A percentile compares a stretch with the other conserved stretches of the same genome.
These are phyloP conservation scores for Lutraria lutraria DNA, from an alignment of 2,888 invertebrate species.

Conservation along the genomic window DNA sequence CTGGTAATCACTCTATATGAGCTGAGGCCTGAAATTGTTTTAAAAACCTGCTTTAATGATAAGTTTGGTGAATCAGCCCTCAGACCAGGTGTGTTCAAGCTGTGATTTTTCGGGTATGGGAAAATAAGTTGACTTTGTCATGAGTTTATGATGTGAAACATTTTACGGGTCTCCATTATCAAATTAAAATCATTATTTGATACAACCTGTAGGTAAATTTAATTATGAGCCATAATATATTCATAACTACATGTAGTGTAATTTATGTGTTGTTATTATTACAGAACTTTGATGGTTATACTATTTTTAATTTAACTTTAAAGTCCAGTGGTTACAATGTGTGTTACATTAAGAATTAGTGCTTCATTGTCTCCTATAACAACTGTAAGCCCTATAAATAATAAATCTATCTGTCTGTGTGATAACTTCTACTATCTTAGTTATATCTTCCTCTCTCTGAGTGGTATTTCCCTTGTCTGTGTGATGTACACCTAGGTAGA, in stretches of 20 bases:
- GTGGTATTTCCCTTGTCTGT: too few relatives aligned
- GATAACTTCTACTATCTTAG: too few relatives aligned
- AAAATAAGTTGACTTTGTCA: neutral
- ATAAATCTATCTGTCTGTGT: too few relatives aligned
- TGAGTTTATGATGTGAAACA: neutral
- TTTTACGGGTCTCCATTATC: neutral
- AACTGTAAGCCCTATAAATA: too few relatives aligned
- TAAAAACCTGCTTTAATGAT: neutral
- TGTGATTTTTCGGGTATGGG: neutral
- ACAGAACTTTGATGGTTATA: neutral
- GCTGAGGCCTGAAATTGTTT: neutral
- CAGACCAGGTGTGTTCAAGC: neutral
- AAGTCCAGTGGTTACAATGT: neutral
- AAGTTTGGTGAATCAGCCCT: neutral
- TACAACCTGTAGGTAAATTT: neutral
- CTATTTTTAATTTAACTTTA: neutral
- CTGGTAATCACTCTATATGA: neutral
- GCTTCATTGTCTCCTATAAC: neutral
- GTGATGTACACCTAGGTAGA: too few relatives aligned
- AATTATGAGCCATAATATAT: neutral
- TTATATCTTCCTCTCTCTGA: too few relatives aligned
- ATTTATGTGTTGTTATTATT: neutral
- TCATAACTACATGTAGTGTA: neutral
- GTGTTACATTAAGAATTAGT: neutral
- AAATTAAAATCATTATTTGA: conserved; percentile 17